These are phyloP conservation scores for Drosophila siamana DNA, from an alignment of 2,888 invertebrate genomes.

Conservation along the genomic window DNA sequence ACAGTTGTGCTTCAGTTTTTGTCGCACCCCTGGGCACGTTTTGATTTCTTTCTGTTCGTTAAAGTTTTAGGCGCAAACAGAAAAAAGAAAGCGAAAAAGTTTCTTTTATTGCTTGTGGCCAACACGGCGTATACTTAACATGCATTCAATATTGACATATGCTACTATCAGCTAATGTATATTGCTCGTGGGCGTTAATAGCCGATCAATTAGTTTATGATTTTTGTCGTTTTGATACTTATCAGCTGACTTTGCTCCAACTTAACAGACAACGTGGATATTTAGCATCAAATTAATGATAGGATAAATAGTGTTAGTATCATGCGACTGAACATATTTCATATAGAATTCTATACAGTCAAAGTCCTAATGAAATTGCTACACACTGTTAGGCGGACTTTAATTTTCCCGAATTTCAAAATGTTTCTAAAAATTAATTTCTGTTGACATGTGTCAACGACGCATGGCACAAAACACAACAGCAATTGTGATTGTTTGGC, in stretches of 20 bases:
- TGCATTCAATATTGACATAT: constrained; percentile 36
- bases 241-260: constrained; percentile 3
- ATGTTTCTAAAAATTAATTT: constrained; percentile 65
- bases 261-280: constrained; percentile 10
- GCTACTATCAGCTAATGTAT: constrained; percentile 40
- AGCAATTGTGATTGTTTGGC: constrained; percentile 47
- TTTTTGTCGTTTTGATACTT: constrained; percentile 16
- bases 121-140: constrained; percentile 52
- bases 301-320: not conserved
- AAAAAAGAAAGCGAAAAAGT: constrained; percentile 35
- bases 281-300: constrained; percentile 10
- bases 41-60: constrained; percentile 52
- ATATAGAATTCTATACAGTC: not conserved
- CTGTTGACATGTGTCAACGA: constrained; percentile 65
- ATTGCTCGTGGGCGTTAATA: constrained; percentile 53
- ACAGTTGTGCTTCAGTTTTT: constrained; percentile 12
- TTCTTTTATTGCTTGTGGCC: constrained; percentile 48
- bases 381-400: not conserved
- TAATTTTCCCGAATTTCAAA: constrained; percentile 16
- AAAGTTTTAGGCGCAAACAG: constrained; percentile 37
- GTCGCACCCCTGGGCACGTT: constrained; percentile 59
- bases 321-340: not conserved
- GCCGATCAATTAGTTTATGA: constrained; percentile 59
- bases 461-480: constrained; percentile 44
- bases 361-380: not conserved